Conservation (phyloP, 1,140 invertebrate species). For the Listronotus oregonensis region DNA sequence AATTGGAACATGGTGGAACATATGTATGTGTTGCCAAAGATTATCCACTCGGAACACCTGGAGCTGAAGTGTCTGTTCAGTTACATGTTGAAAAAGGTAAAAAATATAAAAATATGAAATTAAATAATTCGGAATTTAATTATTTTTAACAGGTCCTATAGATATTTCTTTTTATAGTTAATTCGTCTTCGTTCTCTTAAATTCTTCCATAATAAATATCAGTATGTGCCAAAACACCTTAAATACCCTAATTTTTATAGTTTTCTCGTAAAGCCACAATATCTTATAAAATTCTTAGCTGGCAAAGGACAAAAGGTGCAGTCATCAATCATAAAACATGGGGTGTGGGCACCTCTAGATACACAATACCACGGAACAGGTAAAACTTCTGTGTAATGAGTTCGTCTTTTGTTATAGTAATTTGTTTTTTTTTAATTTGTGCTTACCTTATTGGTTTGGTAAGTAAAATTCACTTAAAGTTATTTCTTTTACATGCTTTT, state of each 20-base stretch:
- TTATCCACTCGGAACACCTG: constrained; percentile 62
- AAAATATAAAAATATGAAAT: constrained; percentile 42
- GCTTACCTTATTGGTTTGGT: too few species aligned
- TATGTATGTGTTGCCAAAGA: constrained; percentile 83
- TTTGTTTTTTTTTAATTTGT: too few species aligned
- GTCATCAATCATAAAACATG: constrained; percentile 55
- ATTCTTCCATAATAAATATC: too few species aligned
- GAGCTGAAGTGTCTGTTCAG: constrained; percentile 64
- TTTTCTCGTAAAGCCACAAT: neutral
- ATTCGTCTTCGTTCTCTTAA: too few species aligned
- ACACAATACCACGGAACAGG: constrained; percentile 56
- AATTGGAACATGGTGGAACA: constrained; percentile 73
- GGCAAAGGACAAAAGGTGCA: constrained; percentile 54
- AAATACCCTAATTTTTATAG: too few species aligned
- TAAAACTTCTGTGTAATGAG: constrained; percentile 34
- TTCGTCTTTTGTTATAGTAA: too few species aligned
- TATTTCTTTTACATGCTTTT: too few species aligned
- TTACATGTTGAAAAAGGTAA: constrained; percentile 77
- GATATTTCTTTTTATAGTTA: too few species aligned
- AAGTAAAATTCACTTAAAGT: neutral
- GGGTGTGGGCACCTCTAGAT: constrained; percentile 53
- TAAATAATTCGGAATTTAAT: too few species aligned
- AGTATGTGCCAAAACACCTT: too few species aligned
- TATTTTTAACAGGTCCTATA: too few species aligned
- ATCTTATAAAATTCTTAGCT: constrained; percentile 36